Evolutionary conservation across 1,140 invertebrate species (phyloP).

Genomic region (Globodera rostochiensis): DNA sequence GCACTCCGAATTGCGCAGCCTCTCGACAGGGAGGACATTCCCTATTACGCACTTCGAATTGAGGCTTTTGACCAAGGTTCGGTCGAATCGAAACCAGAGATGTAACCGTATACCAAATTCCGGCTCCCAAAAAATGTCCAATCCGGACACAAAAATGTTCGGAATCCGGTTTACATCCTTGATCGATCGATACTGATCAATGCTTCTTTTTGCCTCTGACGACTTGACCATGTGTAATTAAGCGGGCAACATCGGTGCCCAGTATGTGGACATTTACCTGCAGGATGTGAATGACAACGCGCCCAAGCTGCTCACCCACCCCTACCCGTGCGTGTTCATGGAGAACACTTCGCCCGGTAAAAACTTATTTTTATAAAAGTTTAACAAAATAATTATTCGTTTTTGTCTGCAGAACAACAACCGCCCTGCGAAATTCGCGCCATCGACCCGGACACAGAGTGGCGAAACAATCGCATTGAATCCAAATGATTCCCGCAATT

Average conservation of each 20-base stretch:
- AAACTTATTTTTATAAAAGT: too few relatives aligned
- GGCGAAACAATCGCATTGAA: background rate
- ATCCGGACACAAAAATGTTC: background rate
- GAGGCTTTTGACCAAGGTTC: constrained; percentile 60
- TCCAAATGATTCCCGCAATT: constrained; percentile 22
- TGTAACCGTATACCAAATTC: too few relatives aligned
- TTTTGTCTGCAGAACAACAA: constrained; percentile 24
- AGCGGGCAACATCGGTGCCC: constrained; percentile 62
- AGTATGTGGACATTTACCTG: constrained; percentile 62
- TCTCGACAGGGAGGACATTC: constrained; percentile 62
- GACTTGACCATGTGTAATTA: constrained; percentile 7
- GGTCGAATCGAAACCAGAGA: too few relatives aligned
- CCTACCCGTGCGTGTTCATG: constrained; percentile 62
- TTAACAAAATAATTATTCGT: too few relatives aligned
- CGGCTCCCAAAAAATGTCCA: too few relatives aligned
- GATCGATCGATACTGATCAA: constrained; percentile 15
- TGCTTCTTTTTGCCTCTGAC: constrained; percentile 20
- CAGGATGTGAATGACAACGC: constrained; percentile 65
- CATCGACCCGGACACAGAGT: constrained; percentile 58
- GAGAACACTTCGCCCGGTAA: constrained; percentile 56
- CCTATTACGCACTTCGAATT: constrained; percentile 56
- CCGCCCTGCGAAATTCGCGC: constrained; percentile 60
- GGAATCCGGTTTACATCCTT: background rate
- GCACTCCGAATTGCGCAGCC: constrained; percentile 55
- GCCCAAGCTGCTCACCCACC: constrained; percentile 57